Percentiles rank a stretch among this genome's conserved stretches.
Evolutionary conservation across 2,888 invertebrate species (phyloP).

Genomic region (Standfussiana lucernea): DNA sequence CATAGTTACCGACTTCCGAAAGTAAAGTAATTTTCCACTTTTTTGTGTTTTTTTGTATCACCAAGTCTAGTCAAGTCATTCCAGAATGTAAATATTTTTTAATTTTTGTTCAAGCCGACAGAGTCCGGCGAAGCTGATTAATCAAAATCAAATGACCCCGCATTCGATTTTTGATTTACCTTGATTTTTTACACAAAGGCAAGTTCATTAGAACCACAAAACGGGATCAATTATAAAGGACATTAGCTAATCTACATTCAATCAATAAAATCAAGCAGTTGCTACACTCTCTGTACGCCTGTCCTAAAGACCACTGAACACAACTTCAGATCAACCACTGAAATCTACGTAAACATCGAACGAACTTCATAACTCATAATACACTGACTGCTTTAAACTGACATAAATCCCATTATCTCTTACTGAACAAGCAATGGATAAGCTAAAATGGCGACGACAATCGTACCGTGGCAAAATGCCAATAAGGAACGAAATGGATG

Average conservation of each 20-base stretch:
- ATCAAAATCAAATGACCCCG: not conserved
- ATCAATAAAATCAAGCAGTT: slow-evolving; percentile 25
- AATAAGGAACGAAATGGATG: slow-evolving; percentile 81
- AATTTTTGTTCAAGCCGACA: not conserved
- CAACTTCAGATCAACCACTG: slow-evolving; percentile 69
- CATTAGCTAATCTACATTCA: not conserved
- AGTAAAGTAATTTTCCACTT: too few species aligned
- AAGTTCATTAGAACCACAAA: not conserved
- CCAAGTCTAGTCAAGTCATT: not conserved
- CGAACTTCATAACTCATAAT: slow-evolving; percentile 34
- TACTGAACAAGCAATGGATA: slow-evolving; percentile 55
- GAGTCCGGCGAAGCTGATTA: not conserved
- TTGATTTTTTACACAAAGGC: not conserved
- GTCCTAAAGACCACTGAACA: slow-evolving; percentile 62
- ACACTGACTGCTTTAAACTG: slow-evolving; percentile 31
- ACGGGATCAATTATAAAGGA: not conserved
- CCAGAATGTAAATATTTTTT: not conserved
- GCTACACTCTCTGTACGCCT: slow-evolving; percentile 44
- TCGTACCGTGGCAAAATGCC: slow-evolving; percentile 77
- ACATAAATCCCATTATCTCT: not conserved
- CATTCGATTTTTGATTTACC: too few species aligned
- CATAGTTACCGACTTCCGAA: too few species aligned
- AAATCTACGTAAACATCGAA: slow-evolving; percentile 63
- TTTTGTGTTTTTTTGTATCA: too few species aligned
- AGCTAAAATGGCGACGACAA: slow-evolving; percentile 31